Conservation (phyloP, 2,888 invertebrate genomes). For the Acheta domesticus region DNA sequence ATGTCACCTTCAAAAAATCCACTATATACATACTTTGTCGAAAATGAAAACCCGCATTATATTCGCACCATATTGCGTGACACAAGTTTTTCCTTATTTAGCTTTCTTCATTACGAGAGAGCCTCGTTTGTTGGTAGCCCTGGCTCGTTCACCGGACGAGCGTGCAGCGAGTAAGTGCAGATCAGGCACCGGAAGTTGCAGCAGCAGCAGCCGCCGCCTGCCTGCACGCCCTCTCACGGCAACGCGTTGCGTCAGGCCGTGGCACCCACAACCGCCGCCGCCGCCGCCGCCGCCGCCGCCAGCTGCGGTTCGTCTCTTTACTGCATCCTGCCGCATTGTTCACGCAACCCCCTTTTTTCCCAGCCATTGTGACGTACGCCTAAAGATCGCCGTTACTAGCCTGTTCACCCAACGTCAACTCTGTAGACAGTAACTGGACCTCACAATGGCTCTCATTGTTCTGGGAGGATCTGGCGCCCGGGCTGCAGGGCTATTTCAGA, state of each 20-base stretch:
- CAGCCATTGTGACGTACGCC: background rate
- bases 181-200: background rate
- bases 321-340: slow-evolving; percentile 8
- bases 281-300: background rate
- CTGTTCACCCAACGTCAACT: background rate
- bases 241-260: background rate
- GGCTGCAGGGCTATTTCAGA: background rate
- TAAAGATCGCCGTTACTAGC: background rate
- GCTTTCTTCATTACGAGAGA: too few relatives aligned
- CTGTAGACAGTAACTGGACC: background rate
- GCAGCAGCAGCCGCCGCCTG: background rate
- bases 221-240: background rate
- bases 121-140: too few relatives aligned
- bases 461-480: background rate
- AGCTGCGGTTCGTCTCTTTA: background rate
- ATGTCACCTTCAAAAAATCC: too few relatives aligned
- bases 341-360: background rate
- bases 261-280: background rate
- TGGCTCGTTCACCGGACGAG: background rate
- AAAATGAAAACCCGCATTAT: too few relatives aligned
- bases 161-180: background rate
- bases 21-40: too few relatives aligned
- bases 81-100: too few relatives aligned
- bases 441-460: background rate
- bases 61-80: too few relatives aligned